These are phyloP conservation scores for Dryobates pubescens DNA, from an alignment of 2,797 vertebrate species.

Conservation along the genomic window DNA sequence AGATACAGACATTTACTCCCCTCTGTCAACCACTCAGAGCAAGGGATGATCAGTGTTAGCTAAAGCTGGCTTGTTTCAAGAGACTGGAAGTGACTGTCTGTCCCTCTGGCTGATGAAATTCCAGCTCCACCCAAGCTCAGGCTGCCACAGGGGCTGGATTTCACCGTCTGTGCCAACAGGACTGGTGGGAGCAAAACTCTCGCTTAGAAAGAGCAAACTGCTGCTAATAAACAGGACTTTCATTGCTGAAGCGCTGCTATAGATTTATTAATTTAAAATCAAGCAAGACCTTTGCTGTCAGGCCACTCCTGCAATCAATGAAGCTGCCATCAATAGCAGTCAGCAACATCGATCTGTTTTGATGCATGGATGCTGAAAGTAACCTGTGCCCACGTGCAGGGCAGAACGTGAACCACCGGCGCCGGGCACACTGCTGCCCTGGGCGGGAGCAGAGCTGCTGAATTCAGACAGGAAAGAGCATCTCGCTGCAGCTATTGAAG, in stretches of 20 bases:
- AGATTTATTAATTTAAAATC: constrained; percentile 24
- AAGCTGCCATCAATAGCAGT: not conserved
- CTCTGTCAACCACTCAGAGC: not conserved
- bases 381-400: not conserved
- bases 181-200: not conserved
- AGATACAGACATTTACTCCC: not conserved
- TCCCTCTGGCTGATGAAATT: not conserved
- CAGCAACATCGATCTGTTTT: not conserved
- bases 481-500: not conserved
- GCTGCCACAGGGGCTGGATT: accelerated
- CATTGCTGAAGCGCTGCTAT: not conserved
- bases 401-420: accelerated
- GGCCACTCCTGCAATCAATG: not conserved
- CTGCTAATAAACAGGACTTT: not conserved
- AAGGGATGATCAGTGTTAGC: not conserved
- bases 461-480: not conserved
- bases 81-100: not conserved
- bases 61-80: not conserved
- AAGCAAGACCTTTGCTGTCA: not conserved
- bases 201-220: not conserved
- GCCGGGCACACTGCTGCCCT: accelerated
- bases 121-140: not conserved
- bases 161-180: accelerated
- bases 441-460: not conserved
- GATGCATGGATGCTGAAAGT: not conserved